Base-by-base conservation (phyloP, 2,113 vertebrate species). In the Xiphias gladius region DNA sequence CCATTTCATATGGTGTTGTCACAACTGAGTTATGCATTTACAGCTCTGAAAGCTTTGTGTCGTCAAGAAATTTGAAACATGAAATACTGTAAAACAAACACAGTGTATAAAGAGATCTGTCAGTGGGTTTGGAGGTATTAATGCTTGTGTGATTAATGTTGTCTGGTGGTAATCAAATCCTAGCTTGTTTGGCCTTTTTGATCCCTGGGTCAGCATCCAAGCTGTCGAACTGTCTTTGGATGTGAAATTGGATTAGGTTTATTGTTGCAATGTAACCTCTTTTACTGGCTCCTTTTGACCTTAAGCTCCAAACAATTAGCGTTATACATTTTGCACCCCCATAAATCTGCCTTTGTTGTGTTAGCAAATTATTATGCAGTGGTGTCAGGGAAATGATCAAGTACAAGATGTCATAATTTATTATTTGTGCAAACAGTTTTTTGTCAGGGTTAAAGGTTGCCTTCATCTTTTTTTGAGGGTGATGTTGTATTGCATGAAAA, bases 241-340 rank as follows among this genome's bases (percentile, higher is more conserved):
- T 79, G 32, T 54, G 63, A 64, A 83, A 85, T 75, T 73, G 66
- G 68, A 80, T 83, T 58, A 52, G 24, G 43, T 85, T 78, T 43
- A 82, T 79, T 80, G 50, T 71, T 68, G 55, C 28, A 52, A 16
- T 37, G 20, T 79, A 39, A 85, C 74, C 72, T 72, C 41, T 79
- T 82, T 78, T 69, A 75, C 55, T 48, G 69, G 17, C 68, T 86
- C 62, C 24, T 52, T 65, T 52, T 82, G 76, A 91, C 86, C 80
- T 79, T 14, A 65, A 57, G 43, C n/a, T 70, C 57, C 70, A 54
- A 64, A 39, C 30, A 64, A 19, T 70, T 86, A 32, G 32, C 17
- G 28, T 4, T 55, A 54, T 37, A 24, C 12, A 46, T 32, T 0
- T 10, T 19, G n/a, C 13, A 32, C 2, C 6, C 8, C 13, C 54